Percentiles rank a stretch among this genome's conserved stretches.
Evolutionary conservation across 2,113 vertebrate genomes (phyloP).

Genomic region (Corydoras sp.): DNA sequence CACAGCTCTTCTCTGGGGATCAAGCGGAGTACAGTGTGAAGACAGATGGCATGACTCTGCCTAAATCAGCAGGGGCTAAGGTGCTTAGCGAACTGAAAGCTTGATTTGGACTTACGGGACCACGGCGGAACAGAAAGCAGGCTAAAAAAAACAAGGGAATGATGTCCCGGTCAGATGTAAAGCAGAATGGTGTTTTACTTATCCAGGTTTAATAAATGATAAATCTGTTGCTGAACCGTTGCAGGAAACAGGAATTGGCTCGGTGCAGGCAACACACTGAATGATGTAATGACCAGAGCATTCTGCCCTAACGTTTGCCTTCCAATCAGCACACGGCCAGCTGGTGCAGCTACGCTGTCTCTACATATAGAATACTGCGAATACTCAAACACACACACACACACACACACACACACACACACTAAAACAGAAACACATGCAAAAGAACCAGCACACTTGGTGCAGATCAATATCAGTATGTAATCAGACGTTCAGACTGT

Average conservation of each 20-base stretch:
- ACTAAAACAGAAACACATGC: neutral
- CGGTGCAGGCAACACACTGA: too few species aligned
- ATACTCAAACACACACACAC: neutral
- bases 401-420: neutral
- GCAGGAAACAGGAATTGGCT: too few species aligned
- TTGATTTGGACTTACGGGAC: neutral
- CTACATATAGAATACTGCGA: neutral
- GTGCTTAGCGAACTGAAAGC: constrained; percentile 9
- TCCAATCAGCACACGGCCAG: too few species aligned
- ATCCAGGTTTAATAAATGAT: too few species aligned
- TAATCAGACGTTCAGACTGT: too few species aligned
- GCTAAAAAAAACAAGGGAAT: neutral
- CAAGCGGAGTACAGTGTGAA: constrained; percentile 24
- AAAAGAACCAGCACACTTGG: neutral
- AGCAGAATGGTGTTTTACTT: too few species aligned
- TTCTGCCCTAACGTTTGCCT: too few species aligned
- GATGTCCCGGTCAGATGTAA: too few species aligned
- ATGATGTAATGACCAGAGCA: too few species aligned
- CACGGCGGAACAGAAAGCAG: neutral
- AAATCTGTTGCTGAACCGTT: too few species aligned
- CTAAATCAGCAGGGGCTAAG: constrained; percentile 22
- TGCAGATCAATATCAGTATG: too few species aligned
- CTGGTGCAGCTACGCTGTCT: too few species aligned
- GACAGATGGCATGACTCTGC: constrained; percentile 36
- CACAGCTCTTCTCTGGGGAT: constrained; percentile 17